phyloP scores from a whole-genome alignment of 2,888 invertebrate genomes.

The Keiferia lycopersicella region DNA sequence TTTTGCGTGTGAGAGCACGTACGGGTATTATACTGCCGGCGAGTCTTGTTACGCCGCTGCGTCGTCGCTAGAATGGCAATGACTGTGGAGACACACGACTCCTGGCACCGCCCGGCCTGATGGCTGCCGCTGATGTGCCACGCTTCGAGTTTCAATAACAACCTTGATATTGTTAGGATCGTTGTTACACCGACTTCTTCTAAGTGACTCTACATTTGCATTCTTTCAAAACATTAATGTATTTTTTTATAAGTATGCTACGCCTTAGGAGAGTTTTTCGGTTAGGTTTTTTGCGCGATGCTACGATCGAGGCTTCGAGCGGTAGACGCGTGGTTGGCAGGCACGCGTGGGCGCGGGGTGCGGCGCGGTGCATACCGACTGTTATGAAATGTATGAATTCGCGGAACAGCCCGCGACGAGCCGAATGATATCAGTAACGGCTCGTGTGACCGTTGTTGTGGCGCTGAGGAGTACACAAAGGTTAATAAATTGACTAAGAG shows the following conservation, averaged over 20 bases:
- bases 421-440: not conserved
- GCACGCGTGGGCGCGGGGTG: not conserved
- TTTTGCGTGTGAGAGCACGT: too few species aligned
- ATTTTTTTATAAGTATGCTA: too few species aligned
- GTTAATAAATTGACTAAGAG: too few species aligned
- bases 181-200: not conserved
- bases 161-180: slow-evolving; percentile 13
- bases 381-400: not conserved
- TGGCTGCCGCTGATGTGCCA: not conserved
- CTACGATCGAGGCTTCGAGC: not conserved
- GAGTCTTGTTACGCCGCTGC: not conserved
- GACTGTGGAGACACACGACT: slow-evolving; percentile 1
- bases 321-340: not conserved
- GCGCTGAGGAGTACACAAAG: not conserved
- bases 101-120: not conserved
- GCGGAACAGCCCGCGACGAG: not conserved
- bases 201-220: not conserved
- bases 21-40: not conserved
- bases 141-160: slow-evolving; percentile 14
- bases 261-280: too few species aligned
- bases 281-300: too few species aligned
- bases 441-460: slow-evolving; percentile 1
- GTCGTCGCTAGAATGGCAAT: slow-evolving; percentile 13
- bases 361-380: not conserved
- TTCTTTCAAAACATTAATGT: not conserved